phyloP scores from a whole-genome alignment of 1,140 invertebrate species.

The Gyrodactylus salaris region DNA sequence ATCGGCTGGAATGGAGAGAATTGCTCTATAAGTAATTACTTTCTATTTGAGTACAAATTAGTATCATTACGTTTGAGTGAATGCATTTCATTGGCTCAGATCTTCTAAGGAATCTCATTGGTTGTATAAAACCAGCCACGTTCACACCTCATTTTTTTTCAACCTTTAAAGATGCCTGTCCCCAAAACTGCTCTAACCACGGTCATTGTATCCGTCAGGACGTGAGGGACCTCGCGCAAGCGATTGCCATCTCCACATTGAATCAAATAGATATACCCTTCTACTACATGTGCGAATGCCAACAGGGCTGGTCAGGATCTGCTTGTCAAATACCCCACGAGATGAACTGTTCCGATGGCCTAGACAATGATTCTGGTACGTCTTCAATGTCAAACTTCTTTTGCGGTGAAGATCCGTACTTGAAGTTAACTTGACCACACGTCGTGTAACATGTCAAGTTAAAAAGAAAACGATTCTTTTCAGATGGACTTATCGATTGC shows the following conservation, averaged over 20 bases:
- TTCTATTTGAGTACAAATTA: background rate
- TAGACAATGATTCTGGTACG: background rate
- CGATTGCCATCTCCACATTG: background rate
- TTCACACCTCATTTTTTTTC: no score
- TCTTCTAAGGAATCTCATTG: no score
- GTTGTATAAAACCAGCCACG: no score
- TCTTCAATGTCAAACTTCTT: background rate
- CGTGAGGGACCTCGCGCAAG: background rate
- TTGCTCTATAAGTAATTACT: background rate
- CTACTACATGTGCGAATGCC: background rate
- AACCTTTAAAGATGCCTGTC: background rate
- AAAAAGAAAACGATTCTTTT: background rate
- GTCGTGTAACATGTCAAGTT: no score
- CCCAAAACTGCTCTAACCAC: background rate
- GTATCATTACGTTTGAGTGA: background rate
- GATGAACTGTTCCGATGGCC: background rate
- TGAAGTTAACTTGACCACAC: no score
- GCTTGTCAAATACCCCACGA: background rate
- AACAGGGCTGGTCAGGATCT: background rate
- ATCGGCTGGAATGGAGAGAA: background rate
- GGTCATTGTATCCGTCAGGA: background rate
- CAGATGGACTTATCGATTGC: background rate
- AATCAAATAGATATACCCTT: background rate
- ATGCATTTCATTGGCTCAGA: no score
- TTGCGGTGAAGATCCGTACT: no score